Evolutionary conservation across 2,888 invertebrate species (phyloP).

Genomic region (Harpalus rubripes): DNA sequence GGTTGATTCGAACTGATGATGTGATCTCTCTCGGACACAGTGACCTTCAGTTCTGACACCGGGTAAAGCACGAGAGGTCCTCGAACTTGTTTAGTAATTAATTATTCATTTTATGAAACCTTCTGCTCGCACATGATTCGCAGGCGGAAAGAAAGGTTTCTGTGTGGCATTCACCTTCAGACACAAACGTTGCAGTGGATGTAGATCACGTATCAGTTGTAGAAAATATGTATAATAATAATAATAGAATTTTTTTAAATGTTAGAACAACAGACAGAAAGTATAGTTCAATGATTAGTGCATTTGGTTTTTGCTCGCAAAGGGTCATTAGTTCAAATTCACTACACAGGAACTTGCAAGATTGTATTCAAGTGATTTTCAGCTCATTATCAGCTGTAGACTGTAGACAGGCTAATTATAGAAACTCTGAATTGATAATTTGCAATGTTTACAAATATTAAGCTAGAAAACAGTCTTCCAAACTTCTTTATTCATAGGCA

Average conservation of each 20-base stretch:
- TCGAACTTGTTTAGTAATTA: slow-evolving; percentile 48
- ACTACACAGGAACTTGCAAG: too few relatives aligned
- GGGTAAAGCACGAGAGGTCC: slow-evolving; percentile 30
- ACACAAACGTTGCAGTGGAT: slow-evolving; percentile 9
- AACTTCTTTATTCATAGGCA: too few relatives aligned
- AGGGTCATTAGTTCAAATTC: too few relatives aligned
- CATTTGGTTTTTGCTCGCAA: too few relatives aligned
- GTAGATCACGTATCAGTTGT: background rate
- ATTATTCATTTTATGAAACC: slow-evolving; percentile 49
- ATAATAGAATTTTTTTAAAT: background rate
- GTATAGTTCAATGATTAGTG: too few relatives aligned
- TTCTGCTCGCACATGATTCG: slow-evolving; percentile 21
- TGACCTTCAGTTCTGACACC: slow-evolving; percentile 38
- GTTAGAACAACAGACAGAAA: background rate
- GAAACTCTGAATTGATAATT: too few relatives aligned
- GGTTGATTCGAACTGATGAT: slow-evolving; percentile 10
- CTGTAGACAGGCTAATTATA: too few relatives aligned
- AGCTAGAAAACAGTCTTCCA: too few relatives aligned
- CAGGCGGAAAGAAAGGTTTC: slow-evolving; percentile 38
- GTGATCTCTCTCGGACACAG: slow-evolving; percentile 22
- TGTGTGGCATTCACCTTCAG: slow-evolving; percentile 30
- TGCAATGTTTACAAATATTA: too few relatives aligned
- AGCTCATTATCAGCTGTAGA: too few relatives aligned
- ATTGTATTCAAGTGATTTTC: too few relatives aligned
- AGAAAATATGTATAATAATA: background rate